These are phyloP conservation scores for Lutjanus erythropterus DNA, from an alignment of 2,113 vertebrate genomes.

Conservation along the genomic window DNA sequence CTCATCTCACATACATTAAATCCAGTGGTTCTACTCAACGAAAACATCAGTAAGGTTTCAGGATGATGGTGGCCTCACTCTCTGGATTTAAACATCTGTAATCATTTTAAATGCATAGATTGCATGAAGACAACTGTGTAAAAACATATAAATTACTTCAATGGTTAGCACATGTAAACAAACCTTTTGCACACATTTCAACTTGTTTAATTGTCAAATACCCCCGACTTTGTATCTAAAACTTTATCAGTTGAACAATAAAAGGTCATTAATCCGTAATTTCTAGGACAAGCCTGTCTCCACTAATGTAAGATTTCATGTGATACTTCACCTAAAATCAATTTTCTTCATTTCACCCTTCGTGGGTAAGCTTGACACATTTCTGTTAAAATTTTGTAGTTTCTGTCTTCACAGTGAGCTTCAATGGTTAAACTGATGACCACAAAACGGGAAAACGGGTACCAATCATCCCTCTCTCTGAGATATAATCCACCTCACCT, in stretches of 20 bases:
- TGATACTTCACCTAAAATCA: conserved; percentile 2
- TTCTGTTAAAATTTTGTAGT: conserved; percentile 3
- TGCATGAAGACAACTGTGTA: conserved; percentile 25
- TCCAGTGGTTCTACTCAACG: conserved; percentile 72
- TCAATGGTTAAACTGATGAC: background rate
- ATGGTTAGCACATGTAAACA: conserved; percentile 58
- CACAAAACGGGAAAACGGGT: background rate
- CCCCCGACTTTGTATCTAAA: conserved; percentile 18
- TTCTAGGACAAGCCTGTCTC: conserved; percentile 7
- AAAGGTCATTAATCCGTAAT: conserved; percentile 8
- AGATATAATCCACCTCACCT: background rate
- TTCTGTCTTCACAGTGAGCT: conserved; percentile 17
- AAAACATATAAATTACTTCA: conserved; percentile 42
- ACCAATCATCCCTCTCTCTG: background rate
- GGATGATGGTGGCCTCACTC: background rate
- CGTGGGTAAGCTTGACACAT: background rate
- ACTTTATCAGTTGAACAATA: conserved; percentile 22
- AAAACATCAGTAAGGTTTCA: conserved; percentile 45
- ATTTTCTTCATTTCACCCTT: background rate
- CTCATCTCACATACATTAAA: conserved; percentile 36
- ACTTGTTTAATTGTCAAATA: conserved; percentile 4
- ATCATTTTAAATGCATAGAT: conserved; percentile 27
- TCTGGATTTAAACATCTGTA: conserved; percentile 29
- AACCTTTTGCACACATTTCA: conserved; percentile 23
- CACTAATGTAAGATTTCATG: background rate